Conservation (phyloP, 2,113 vertebrate species). For the Neotoma lepida region DNA sequence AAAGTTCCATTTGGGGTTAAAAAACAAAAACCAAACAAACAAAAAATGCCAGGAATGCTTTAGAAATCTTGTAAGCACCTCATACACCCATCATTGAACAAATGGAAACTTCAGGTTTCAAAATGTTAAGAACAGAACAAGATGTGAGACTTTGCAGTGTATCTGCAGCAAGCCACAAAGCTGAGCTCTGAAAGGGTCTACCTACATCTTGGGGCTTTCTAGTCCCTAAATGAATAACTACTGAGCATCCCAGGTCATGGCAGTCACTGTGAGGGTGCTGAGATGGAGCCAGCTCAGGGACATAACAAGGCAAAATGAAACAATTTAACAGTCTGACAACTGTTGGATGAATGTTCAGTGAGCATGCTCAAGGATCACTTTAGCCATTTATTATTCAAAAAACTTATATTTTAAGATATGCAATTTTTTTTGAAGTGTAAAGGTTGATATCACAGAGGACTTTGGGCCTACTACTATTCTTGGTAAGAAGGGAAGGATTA, state of each 20-base stretch:
- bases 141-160: neutral
- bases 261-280: neutral
- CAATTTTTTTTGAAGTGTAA: constrained; percentile 44
- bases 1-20: neutral
- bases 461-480: neutral
- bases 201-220: neutral
- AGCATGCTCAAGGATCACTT: neutral
- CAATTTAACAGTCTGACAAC: neutral
- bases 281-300: neutral
- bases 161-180: neutral
- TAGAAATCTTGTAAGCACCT: neutral
- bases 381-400: constrained; percentile 22
- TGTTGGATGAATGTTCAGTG: neutral
- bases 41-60: neutral
- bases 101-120: neutral
- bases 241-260: neutral
- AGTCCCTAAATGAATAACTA: neutral
- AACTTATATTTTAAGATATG: constrained; percentile 38
- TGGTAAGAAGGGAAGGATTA: neutral
- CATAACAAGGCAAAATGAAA: constrained; percentile 30
- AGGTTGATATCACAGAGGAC: constrained; percentile 20
- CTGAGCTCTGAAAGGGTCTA: neutral
- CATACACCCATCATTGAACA: neutral
- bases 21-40: neutral
- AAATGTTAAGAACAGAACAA: constrained; percentile 40